Conservation (phyloP, 2,113 vertebrate genomes). For the Gadus chalcogrammus region DNA sequence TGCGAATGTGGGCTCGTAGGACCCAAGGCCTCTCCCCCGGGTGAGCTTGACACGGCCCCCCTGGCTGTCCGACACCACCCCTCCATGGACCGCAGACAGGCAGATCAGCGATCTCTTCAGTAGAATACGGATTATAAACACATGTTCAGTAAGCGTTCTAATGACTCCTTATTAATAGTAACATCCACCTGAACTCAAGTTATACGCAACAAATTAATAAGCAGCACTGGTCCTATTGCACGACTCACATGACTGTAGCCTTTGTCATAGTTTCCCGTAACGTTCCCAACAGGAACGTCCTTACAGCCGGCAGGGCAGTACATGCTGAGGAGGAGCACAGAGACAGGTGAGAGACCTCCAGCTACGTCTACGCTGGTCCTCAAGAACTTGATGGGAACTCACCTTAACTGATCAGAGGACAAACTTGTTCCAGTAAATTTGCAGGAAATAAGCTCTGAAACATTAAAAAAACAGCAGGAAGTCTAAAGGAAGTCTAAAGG, state of each 20-base stretch:
- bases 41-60: slow-evolving; percentile 76
- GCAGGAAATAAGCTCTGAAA: slow-evolving; percentile 81
- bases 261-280: slow-evolving; percentile 78
- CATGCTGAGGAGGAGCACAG: slow-evolving; percentile 60
- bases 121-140: not conserved
- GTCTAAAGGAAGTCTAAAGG: too few species aligned
- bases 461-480: not conserved
- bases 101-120: slow-evolving; percentile 83
- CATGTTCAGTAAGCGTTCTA: not conserved
- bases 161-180: not conserved
- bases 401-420: slow-evolving; percentile 72
- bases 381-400: slow-evolving; percentile 32
- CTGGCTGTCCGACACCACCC: slow-evolving; percentile 70
- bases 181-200: too few species aligned
- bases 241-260: slow-evolving; percentile 86
- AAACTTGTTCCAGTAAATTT: slow-evolving; percentile 81
- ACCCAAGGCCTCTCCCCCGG: slow-evolving; percentile 74
- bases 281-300: slow-evolving; percentile 74
- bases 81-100: slow-evolving; percentile 81
- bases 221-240: not conserved
- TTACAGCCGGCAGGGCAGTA: slow-evolving; percentile 85
- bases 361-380: not conserved
- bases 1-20: slow-evolving; percentile 80
- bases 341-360: not conserved
- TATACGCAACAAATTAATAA: not conserved